Base-by-base conservation (phyloP, 2,113 vertebrate species). In the Fulica atra region DNA sequence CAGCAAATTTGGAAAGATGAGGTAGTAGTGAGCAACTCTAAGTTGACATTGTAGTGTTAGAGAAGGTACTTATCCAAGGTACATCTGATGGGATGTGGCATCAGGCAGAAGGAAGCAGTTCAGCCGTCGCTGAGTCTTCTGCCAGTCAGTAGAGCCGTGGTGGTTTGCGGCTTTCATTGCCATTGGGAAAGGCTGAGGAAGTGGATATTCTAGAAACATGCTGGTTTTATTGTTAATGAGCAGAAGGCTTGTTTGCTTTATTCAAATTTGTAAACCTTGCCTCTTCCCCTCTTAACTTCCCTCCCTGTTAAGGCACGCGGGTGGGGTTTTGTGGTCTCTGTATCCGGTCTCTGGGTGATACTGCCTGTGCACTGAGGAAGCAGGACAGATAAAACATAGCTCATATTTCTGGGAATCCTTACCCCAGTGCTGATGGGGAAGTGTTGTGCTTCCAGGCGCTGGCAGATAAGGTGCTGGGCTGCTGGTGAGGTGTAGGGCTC, bases 331-430 rank as follows among this genome's bases (percentile, higher is more conserved):
- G 94, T 80, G 96, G 96, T 80, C 77, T 66, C 59, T 36, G 77
- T 88, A 90, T 97, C 96, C 90, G 95, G 89, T 51, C 12, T 4
- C n/a, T 25, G 42, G 9, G 92, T 70, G 93, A 93, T 93, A 91
- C 81, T 46, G 63, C 26, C 4, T 80, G 69, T 36, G 84, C 29
- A 2, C 81, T 84, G 90, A 94, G 92, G 95, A 84, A 89, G 95
- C 66, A 28, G 95, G 79, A 73, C 90, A 94, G 96, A 97, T 95
- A 96, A 94, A 94, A 19, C 76, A n/a, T 0, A 66, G 93, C 89
- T 96, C 38, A 0, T 86, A 1, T 57, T 97, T 97, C 96, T 97
- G 94, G 97, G 97, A 97, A 97, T 96, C 92, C 89, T 95, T 86
- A 59, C 88, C 89, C 71, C 91, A 44, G 19, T 54, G 92, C 91